phyloP scores from a whole-genome alignment of 2,888 invertebrate genomes.

The Lepidocyrtoides sp. region DNA sequence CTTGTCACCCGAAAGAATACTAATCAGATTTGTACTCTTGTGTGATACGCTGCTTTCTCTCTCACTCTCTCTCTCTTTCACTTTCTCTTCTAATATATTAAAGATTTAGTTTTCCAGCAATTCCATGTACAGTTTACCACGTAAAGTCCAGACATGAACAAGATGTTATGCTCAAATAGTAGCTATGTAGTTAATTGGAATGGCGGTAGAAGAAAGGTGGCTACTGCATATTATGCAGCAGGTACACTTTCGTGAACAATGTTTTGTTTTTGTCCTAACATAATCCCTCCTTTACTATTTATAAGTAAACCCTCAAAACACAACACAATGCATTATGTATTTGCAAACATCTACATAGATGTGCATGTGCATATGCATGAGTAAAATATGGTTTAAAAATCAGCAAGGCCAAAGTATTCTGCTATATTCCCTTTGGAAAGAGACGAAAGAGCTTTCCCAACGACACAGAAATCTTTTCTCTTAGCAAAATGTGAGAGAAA shows the following conservation, averaged over 20 bases:
- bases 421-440: neutral
- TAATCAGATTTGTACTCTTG: slow-evolving; percentile 67
- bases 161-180: neutral
- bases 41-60: neutral
- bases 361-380: too few species aligned
- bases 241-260: too few species aligned
- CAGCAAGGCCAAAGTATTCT: slow-evolving; percentile 8
- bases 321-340: neutral
- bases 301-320: neutral
- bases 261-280: too few species aligned
- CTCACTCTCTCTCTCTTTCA: neutral
- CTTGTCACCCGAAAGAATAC: slow-evolving; percentile 64
- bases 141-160: too few species aligned
- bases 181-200: neutral
- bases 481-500: slow-evolving; percentile 68
- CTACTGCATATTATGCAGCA: neutral
- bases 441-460: neutral
- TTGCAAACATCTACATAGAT: too few species aligned
- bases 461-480: neutral
- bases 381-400: too few species aligned
- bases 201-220: neutral
- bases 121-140: too few species aligned
- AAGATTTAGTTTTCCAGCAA: neutral
- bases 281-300: neutral
- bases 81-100: neutral